Base-by-base conservation (phyloP, 2,113 vertebrate species). In the Triplophysa rosa region DNA sequence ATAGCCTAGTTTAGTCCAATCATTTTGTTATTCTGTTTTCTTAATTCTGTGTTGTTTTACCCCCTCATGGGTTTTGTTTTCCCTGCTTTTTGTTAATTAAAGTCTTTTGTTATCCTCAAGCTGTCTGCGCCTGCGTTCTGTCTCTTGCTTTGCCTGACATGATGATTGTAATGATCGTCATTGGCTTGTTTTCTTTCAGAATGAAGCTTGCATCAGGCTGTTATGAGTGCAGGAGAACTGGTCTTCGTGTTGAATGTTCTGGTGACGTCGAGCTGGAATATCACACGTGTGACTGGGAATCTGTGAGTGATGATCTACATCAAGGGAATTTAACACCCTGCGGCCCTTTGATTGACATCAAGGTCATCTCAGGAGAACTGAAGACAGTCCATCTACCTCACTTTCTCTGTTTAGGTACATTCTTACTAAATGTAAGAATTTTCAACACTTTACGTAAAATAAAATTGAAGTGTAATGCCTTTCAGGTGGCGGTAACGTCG, bases 331-430 rank as follows among this genome's bases (percentile, higher is more conserved):
- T n/a, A 64, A 24, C 42, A 29, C 73, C 61, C 2, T 76, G 73
- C 3, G 79, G 79, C 3, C 69, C 79, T 1, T 66, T 80, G 42
- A 37, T 80, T 63, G 63, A 80, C 40, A 16, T 80, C 10, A 59
- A 2, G 0, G 3, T 80, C 29, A 67, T 67, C 63, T 56, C 52
- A 17, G 79, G 79, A 42, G 6, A 80, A 42, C 24, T 61, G 12
- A 29, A 58, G 33, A 64, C 37, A 59, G 71, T 75, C 12, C 24
- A 68, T 67, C 79, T 80, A 29, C 79, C 79, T 26, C 79, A 80
- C 23, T 80, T 75, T 26, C 52, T 59, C 13, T 80, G 79, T 75
- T 61, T 80, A 59, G 79, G 79, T 80, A 65, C 26, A 8, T 14
- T 23, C 4, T 23, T 42, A 16, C 40, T 14, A 17, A 56, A n/a